A percentile compares a stretch with the other conserved stretches of the same genome.
phyloP scores from a whole-genome alignment of 1,140 invertebrate species.

The Tetragnatha versicolor region DNA sequence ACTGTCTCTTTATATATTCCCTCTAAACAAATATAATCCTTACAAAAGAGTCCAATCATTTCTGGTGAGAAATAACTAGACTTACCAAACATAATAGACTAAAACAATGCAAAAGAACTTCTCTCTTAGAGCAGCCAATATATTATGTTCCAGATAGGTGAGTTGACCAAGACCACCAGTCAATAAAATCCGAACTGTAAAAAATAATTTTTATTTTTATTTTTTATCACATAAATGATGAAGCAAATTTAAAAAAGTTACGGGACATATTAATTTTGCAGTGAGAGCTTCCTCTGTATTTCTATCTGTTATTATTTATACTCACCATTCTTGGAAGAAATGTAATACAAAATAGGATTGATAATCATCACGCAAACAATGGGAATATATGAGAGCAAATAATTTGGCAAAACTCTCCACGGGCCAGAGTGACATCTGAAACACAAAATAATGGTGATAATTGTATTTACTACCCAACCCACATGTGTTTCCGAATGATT shows the following conservation, averaged over 20 bases:
- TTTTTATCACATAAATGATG: background rate
- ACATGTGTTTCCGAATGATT: no score
- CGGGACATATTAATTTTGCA: no score
- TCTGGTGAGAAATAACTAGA: background rate
- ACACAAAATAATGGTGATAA: background rate
- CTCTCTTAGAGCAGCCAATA: conserved; percentile 73
- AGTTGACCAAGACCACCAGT: conserved; percentile 48
- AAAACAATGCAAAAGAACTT: conserved; percentile 80
- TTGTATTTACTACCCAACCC: no score
- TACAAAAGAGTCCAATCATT: no score
- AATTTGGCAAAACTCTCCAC: conserved; percentile 79
- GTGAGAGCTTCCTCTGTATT: no score
- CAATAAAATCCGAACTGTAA: conserved; percentile 49
- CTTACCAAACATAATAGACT: conserved; percentile 76
- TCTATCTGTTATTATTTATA: no score
- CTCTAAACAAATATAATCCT: no score
- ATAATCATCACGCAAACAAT: conserved; percentile 77
- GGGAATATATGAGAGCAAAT: conserved; percentile 76
- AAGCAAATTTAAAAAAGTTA: background rate
- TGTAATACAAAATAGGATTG: conserved; percentile 76
- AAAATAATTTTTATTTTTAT: background rate
- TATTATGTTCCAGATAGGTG: conserved; percentile 71
- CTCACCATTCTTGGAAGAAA: conserved; percentile 72
- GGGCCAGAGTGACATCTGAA: conserved; percentile 74
- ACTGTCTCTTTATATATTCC: no score